Evolutionary conservation across 2,888 invertebrate genomes (phyloP), one percentile per base, ranked within the genome.

Genomic region (Fragum fragum): DNA sequence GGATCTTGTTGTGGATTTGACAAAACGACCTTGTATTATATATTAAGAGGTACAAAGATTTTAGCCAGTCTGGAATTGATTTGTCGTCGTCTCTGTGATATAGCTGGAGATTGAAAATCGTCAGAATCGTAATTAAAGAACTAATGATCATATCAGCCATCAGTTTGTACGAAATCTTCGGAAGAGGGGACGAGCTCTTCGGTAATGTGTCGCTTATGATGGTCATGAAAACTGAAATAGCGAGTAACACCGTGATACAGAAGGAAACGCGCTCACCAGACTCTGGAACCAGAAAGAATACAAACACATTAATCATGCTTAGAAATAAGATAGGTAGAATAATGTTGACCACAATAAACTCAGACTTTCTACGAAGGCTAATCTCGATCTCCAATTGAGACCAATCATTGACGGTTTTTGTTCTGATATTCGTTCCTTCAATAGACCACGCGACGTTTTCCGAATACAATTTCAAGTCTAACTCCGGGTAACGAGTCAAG

Each of bases 221-320:
- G 0, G 87, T 87, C 72, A 87, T 70, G 55, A 86, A 87, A 5
- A 87, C 86, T 14, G 86, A 84, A 71, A 86, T 83, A 0, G 87
- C 76, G 3, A 87, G 76, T 14, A 87, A 77, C 18, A 86, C 87
- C 11, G 87, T 87, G 9, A 87, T 86, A 18, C 82, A 79, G 32
- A 77, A 87, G 0, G 84, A 84, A 9, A 87, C 81, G 7, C 84
- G 47, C 16, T 47, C 47, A 18, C 47, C 47, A 18, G 47, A 47
- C n/a, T 47, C 87, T 1, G 81, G 79, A 11, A 83, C 79, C 14
- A 87, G 71, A 1, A 86, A n/a, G 61, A 87, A 87, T 0, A 86
- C 86, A 16, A 87, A 61, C 14, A 79, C 81, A 21, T 87, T 86
- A 28, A 87, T 71, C 53, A 87, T 42, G 14, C 84, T 83, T 0